Percentiles rank a stretch among this genome's conserved stretches.
Conservation (phyloP, 2,888 invertebrate species). For the Drosophila lacicola region DNA sequence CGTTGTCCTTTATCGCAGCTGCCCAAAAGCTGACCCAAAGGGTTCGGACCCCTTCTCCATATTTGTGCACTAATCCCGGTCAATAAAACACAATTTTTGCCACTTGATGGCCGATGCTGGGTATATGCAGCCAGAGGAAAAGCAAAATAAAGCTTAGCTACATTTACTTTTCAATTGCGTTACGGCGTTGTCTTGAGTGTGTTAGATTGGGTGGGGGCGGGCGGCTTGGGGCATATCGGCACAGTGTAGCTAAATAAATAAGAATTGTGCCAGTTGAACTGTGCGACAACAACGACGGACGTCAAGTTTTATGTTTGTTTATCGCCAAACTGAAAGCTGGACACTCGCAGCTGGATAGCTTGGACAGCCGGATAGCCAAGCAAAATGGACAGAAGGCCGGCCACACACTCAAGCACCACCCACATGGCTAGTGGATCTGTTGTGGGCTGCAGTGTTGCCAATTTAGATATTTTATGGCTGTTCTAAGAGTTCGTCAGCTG, state of each 20-base stretch:
- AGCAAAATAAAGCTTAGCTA: slow-evolving; percentile 33
- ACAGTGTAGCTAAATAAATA: slow-evolving; percentile 68
- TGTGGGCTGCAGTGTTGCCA: too few species aligned
- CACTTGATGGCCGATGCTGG: slow-evolving; percentile 7
- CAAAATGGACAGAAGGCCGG: slow-evolving; percentile 1
- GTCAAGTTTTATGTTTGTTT: slow-evolving; percentile 79
- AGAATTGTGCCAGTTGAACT: slow-evolving; percentile 74
- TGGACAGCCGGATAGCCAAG: slow-evolving; percentile 21
- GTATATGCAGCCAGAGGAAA: neutral
- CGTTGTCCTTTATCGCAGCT: slow-evolving; percentile 62
- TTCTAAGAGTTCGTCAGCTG: too few species aligned
- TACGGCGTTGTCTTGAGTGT: slow-evolving; percentile 30
- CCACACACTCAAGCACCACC: slow-evolving; percentile 1
- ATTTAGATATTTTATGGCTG: too few species aligned
- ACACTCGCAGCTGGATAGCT: slow-evolving; percentile 66
- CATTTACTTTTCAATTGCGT: slow-evolving; percentile 60
- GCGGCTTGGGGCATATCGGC: slow-evolving; percentile 46
- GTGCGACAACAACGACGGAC: slow-evolving; percentile 60
- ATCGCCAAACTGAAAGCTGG: slow-evolving; percentile 73
- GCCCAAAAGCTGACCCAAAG: slow-evolving; percentile 49
- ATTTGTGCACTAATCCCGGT: slow-evolving; percentile 65
- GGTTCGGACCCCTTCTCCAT: slow-evolving; percentile 34
- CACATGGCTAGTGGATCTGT: slow-evolving; percentile 11
- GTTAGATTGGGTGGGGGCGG: neutral
- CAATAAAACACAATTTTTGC: slow-evolving; percentile 76